Conservation (phyloP, 2,797 vertebrate species). For the Tragelaphus oryx region DNA sequence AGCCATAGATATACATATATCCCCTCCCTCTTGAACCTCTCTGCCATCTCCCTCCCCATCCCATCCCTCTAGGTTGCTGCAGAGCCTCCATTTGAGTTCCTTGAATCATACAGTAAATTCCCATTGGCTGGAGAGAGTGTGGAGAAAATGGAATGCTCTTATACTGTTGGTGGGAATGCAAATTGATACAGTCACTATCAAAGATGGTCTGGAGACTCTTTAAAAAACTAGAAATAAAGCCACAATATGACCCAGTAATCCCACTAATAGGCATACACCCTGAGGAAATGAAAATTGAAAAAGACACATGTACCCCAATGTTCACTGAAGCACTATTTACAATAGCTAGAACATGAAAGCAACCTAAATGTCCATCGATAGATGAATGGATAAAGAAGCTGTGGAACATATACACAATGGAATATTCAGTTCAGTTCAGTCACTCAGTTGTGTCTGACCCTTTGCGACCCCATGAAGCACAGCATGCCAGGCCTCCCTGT, state of each 20-base stretch:
- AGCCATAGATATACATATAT: not conserved
- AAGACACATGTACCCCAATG: not conserved
- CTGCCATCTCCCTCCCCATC: not conserved
- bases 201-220: not conserved
- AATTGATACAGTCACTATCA: not conserved
- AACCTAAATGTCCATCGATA: not conserved
- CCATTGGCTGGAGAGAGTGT: not conserved
- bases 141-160: not conserved
- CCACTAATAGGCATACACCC: not conserved
- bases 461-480: no score
- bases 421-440: not conserved
- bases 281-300: not conserved
- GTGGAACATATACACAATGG: not conserved
- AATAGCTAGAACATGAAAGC: not conserved
- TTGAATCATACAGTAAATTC: not conserved
- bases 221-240: not conserved
- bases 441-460: no score
- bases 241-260: not conserved
- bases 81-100: not conserved
- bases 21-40: not conserved
- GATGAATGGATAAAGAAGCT: not conserved
- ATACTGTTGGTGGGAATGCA: not conserved
- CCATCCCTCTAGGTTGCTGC: not conserved
- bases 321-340: not conserved
- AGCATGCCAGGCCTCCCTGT: no score